A percentile compares a stretch with the other conserved stretches of the same genome.
Evolutionary conservation across 2,888 invertebrate genomes (phyloP).

Genomic region (Cenopis cana): DNA sequence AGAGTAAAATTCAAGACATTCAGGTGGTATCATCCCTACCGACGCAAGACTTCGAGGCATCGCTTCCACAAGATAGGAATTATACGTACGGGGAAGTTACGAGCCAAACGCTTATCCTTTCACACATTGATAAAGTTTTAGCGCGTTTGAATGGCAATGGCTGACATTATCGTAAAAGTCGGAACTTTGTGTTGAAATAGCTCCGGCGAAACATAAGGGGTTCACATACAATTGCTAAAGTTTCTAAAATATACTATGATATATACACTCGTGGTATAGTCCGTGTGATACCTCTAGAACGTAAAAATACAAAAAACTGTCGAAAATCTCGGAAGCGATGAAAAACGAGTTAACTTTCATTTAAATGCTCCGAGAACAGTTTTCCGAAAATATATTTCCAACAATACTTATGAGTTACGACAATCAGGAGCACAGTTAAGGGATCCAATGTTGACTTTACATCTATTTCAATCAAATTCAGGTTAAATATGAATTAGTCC

Average conservation of each 20-base stretch:
- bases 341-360: constrained; percentile 22
- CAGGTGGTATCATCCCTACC: constrained; percentile 22
- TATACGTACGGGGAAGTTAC: constrained; percentile 60
- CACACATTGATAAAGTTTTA: constrained; percentile 84
- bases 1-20: constrained; percentile 11
- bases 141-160: constrained; percentile 84
- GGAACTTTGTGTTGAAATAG: constrained; percentile 82
- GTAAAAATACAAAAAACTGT: constrained; percentile 75
- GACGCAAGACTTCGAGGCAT: constrained; percentile 41
- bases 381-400: background rate
- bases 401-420: background rate
- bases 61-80: constrained; percentile 50
- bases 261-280: constrained; percentile 65
- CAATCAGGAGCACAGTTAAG: background rate
- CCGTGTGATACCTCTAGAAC: constrained; percentile 75
- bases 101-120: constrained; percentile 78
- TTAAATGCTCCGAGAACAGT: constrained; percentile 13
- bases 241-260: constrained; percentile 81
- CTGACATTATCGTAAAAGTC: constrained; percentile 85
- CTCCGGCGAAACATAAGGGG: constrained; percentile 82
- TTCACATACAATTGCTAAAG: constrained; percentile 83
- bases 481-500: constrained; percentile 8
- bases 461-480: constrained; percentile 19
- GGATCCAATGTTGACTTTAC: constrained; percentile 9
- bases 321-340: constrained; percentile 52